phyloP scores from a whole-genome alignment of 2,797 vertebrate species.

The Prunella strophiata region DNA sequence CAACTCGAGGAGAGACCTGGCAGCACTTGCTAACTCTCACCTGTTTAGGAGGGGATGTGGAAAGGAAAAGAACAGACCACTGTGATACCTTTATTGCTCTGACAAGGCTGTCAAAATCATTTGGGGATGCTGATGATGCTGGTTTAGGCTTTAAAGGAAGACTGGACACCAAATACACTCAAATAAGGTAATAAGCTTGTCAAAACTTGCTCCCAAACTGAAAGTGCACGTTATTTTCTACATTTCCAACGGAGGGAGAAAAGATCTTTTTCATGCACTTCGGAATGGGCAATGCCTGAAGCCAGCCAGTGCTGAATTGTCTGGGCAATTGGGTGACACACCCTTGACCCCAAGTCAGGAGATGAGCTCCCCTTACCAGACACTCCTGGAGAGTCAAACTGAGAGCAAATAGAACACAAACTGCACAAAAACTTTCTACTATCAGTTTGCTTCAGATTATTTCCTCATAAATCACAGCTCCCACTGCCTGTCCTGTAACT shows the following conservation, averaged over 20 bases:
- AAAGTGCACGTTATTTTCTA: neutral
- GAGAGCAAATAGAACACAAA: neutral
- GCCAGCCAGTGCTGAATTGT: fast-evolving
- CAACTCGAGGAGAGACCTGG: neutral
- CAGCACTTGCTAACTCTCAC: neutral
- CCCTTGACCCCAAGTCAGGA: neutral
- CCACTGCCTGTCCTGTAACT: neutral
- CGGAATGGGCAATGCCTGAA: neutral
- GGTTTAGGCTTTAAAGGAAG: neutral
- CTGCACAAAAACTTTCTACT: neutral
- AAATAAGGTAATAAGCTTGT: neutral
- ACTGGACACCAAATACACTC: neutral
- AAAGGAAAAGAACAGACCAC: neutral
- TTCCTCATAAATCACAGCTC: neutral
- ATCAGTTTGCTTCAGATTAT: neutral
- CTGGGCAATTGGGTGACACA: neutral
- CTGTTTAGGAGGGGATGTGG: neutral
- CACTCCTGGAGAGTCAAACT: neutral
- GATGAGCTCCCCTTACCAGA: neutral
- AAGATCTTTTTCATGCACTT: neutral
- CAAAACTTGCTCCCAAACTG: neutral
- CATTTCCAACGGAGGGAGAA: neutral
- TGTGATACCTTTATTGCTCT: neutral
- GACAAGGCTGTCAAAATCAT: neutral
- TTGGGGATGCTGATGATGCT: fast-evolving